A percentile compares a stretch with the other conserved stretches of the same genome.
These are phyloP conservation scores for Trichacis sp. DNA, from an alignment of 2,888 invertebrate species.

Conservation along the genomic window DNA sequence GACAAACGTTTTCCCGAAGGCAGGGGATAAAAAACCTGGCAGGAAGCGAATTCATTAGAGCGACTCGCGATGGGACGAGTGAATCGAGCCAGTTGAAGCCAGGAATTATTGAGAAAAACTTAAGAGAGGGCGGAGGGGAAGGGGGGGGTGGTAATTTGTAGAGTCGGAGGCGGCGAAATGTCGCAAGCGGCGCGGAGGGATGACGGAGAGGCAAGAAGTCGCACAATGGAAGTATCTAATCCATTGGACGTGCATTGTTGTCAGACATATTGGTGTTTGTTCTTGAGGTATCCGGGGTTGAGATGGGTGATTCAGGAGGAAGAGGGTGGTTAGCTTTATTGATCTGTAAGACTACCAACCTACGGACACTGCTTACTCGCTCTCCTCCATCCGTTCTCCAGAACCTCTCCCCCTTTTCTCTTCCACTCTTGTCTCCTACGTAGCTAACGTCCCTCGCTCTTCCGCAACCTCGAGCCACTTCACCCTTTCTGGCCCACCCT, in stretches of 20 bases:
- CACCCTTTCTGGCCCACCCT: conserved; percentile 59
- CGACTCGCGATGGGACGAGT: no score
- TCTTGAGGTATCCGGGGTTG: conserved; percentile 62
- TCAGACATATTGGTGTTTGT: conserved; percentile 67
- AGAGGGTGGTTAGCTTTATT: conserved; percentile 69
- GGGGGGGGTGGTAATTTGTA: background rate
- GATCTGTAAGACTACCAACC: conserved; percentile 69
- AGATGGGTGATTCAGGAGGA: conserved; percentile 52
- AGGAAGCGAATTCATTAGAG: no score
- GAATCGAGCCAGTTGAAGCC: no score
- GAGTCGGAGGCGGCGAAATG: background rate
- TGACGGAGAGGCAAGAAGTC: conserved; percentile 5
- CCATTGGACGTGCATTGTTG: conserved; percentile 63
- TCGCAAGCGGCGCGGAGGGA: conserved; percentile 11
- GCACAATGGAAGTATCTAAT: conserved; percentile 60
- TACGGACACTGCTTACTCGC: conserved; percentile 54
- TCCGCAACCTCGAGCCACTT: conserved; percentile 54
- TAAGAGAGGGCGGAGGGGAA: no score
- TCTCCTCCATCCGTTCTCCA: conserved; percentile 42
- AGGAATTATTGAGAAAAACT: no score
- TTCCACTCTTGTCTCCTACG: conserved; percentile 42
- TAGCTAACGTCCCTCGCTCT: conserved; percentile 49
- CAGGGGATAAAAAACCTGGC: no score
- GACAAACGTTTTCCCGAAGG: no score
- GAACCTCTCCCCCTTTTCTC: conserved; percentile 42